Percentiles rank a stretch among this genome's conserved stretches.
Conservation (phyloP, 2,113 vertebrate species). For the Bos javanicus region DNA sequence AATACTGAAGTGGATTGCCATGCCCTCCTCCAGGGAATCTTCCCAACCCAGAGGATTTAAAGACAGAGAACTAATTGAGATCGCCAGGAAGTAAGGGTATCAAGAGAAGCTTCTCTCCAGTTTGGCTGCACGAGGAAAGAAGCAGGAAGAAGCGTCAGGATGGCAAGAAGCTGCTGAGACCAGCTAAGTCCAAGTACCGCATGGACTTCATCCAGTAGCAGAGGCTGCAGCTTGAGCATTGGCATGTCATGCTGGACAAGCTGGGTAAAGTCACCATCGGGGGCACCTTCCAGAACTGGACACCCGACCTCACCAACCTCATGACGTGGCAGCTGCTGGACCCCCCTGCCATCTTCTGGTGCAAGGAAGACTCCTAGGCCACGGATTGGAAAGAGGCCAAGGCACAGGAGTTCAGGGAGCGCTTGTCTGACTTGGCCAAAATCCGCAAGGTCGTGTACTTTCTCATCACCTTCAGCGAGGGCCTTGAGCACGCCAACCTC, state of each 20-base stretch:
- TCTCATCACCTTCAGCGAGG: constrained; percentile 86
- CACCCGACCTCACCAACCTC: constrained; percentile 93
- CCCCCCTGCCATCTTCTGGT: constrained; percentile 92
- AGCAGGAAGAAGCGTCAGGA: constrained; percentile 88
- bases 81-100: not conserved
- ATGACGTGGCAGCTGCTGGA: constrained; percentile 95
- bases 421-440: constrained; percentile 90
- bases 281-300: constrained; percentile 95
- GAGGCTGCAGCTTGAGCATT: constrained; percentile 85
- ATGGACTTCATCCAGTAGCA: constrained; percentile 87
- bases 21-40: not conserved
- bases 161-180: constrained; percentile 88
- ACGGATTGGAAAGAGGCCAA: constrained; percentile 91
- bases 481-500: constrained; percentile 81
- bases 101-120: constrained; percentile 63
- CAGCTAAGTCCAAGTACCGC: constrained; percentile 86
- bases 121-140: constrained; percentile 89
- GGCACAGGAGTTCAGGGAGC: constrained; percentile 93
- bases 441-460: constrained; percentile 97
- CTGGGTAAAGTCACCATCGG: constrained; percentile 87
- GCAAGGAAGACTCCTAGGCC: constrained; percentile 76
- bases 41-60: not conserved
- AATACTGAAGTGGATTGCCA: not conserved
- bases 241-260: constrained; percentile 83
- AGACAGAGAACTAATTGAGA: not conserved